These are phyloP conservation scores for Coregonus suidteri DNA, from an alignment of 2,797 vertebrate species.

Conservation along the genomic window DNA sequence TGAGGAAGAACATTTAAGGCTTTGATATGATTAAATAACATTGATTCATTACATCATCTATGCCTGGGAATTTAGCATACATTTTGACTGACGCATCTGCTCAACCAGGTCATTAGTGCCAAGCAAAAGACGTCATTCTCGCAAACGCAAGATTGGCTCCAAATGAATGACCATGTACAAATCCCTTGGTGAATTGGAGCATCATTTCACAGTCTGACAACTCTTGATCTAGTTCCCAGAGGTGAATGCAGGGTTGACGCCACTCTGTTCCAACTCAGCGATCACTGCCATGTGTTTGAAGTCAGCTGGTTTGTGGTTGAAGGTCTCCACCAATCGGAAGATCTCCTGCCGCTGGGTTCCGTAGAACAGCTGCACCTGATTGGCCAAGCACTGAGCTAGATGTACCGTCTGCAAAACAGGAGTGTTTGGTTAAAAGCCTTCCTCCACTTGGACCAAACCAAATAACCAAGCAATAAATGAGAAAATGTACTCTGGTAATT, in stretches of 20 bases:
- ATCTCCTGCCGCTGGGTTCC: conserved; percentile 80
- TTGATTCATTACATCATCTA: background rate
- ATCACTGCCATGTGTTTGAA: conserved; percentile 94
- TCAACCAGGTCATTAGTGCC: background rate
- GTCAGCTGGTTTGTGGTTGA: conserved; percentile 86
- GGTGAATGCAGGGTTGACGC: conserved; percentile 66
- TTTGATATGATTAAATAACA: background rate
- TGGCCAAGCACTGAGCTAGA: conserved; percentile 93
- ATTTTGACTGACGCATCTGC: background rate
- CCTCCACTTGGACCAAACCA: background rate
- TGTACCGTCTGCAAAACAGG: conserved; percentile 78
- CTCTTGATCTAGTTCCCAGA: conserved; percentile 16
- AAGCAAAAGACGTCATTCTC: background rate
- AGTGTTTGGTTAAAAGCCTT: background rate
- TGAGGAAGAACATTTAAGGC: background rate
- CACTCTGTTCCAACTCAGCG: conserved; percentile 87
- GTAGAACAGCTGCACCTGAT: conserved; percentile 98
- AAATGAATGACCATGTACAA: background rate
- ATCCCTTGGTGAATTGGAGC: background rate
- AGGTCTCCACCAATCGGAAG: conserved; percentile 85
- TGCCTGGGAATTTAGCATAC: background rate
- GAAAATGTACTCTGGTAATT: background rate
- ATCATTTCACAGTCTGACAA: conserved; percentile 4
- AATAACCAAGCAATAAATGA: background rate
- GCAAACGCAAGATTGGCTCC: background rate